phyloP scores from a whole-genome alignment of 2,797 vertebrate species.

The Diglossa cyanea region DNA sequence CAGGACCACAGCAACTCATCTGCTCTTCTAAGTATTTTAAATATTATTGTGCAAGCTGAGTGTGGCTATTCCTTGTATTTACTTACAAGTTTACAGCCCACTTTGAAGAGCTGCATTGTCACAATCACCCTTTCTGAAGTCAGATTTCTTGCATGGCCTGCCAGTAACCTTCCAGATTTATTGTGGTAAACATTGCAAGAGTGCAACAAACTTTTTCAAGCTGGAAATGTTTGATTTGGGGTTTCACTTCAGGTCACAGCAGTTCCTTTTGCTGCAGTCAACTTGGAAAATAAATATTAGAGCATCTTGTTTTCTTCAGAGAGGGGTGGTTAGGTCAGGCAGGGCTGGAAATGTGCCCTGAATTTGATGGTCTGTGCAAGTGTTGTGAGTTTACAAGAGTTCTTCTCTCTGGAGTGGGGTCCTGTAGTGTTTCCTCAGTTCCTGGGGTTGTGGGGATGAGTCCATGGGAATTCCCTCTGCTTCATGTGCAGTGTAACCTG shows the following conservation, averaged over 20 bases:
- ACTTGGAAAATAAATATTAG: background rate
- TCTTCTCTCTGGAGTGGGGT: background rate
- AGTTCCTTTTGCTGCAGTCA: background rate
- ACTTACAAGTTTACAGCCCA: background rate
- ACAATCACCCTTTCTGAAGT: background rate
- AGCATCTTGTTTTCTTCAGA: background rate
- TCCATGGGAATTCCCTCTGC: background rate
- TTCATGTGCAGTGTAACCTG: rapidly evolving
- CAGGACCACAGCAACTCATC: background rate
- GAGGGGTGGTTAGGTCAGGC: background rate
- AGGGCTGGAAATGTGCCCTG: background rate
- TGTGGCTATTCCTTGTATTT: background rate
- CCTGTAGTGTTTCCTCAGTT: background rate
- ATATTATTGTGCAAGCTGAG: background rate
- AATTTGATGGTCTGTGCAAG: background rate
- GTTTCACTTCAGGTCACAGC: background rate
- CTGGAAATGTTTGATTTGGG: background rate
- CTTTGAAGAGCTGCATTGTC: background rate
- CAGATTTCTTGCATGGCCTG: background rate
- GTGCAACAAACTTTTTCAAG: background rate
- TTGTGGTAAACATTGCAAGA: background rate
- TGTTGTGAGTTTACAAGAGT: background rate
- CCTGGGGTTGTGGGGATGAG: background rate
- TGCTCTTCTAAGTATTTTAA: background rate
- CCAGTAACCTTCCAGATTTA: background rate